Conservation (phyloP, 2,888 invertebrate species). For the Troilus luridus region DNA sequence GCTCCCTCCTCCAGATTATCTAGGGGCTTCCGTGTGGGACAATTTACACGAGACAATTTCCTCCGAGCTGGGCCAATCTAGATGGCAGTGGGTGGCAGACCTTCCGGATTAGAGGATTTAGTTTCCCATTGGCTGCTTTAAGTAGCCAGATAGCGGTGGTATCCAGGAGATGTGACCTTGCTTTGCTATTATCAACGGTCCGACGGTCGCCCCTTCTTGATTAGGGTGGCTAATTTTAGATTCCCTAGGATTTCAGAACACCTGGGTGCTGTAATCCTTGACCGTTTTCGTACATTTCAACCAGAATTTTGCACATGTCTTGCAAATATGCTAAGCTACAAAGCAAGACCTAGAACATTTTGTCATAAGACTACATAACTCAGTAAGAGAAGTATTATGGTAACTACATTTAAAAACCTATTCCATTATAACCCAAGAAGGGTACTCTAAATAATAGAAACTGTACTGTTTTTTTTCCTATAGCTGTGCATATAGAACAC, state of each 20-base stretch:
- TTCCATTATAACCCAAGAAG: no score
- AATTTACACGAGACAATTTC: slow-evolving; percentile 57
- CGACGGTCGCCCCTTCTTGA: neutral
- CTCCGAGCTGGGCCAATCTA: slow-evolving; percentile 11
- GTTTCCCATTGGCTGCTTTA: slow-evolving; percentile 30
- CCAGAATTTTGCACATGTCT: neutral
- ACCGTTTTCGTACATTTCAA: neutral
- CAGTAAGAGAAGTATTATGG: no score
- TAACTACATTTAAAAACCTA: no score
- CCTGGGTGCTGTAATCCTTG: neutral
- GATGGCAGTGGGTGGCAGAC: slow-evolving; percentile 21
- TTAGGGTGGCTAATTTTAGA: slow-evolving; percentile 18
- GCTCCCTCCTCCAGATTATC: slow-evolving; percentile 46
- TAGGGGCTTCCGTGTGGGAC: slow-evolving; percentile 46
- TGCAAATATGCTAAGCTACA: neutral
- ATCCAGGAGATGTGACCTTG: slow-evolving; percentile 19
- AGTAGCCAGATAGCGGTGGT: slow-evolving; percentile 12
- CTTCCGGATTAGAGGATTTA: slow-evolving; percentile 49
- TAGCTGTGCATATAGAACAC: no score
- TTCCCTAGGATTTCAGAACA: neutral
- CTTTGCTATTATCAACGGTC: slow-evolving; percentile 17
- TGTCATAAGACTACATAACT: no score
- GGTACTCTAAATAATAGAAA: no score
- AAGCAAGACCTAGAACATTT: no score
- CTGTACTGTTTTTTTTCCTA: no score